These are phyloP conservation scores for zebrafish (Danio rerio) DNA, from an alignment of 2,113 vertebrate genomes.

Conservation along the genomic window GRCz12tu NC_133177.1:10725001-10725500, in stretches of 20 bases:
- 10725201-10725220: not conserved
- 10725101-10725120: no score
- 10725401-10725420: not conserved
- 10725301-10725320: not conserved
- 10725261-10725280: not conserved
- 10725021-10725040: no score
- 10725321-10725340: not conserved
- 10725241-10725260: not conserved
- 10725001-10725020: no score
- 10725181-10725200: no score
- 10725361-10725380: not conserved
- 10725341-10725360: not conserved
- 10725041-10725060: no score
- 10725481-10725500: not conserved
- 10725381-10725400: not conserved
- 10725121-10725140: no score
- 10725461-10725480: constrained; percentile 7
- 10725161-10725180: no score
- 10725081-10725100: no score
- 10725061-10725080: no score
- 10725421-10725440: constrained; percentile 24
- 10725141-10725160: no score
- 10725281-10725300: not conserved
- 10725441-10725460: constrained; percentile 10
- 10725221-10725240: no score